These are phyloP conservation scores for Lacanobia wlatinum DNA, from an alignment of 2,888 invertebrate species.

Conservation along the genomic window DNA sequence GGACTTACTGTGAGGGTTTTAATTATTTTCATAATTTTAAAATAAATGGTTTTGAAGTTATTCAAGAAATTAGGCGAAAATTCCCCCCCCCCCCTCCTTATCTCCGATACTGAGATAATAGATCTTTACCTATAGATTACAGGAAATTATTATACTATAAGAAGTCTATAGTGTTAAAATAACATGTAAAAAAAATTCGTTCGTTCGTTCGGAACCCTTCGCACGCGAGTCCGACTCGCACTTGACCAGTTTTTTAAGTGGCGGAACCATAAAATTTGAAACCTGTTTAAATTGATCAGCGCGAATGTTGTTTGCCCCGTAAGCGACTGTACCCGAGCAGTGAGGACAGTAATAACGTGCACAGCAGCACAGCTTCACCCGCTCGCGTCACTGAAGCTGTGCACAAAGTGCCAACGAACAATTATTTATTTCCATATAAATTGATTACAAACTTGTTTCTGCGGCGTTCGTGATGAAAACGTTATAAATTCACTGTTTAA, in stretches of 20 bases:
- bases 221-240: too few relatives aligned
- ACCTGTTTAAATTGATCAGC: conserved; percentile 53
- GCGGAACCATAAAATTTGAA: conserved; percentile 57
- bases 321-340: conserved; percentile 9
- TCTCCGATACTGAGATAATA: too few relatives aligned
- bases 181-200: too few relatives aligned
- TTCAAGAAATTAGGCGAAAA: too few relatives aligned
- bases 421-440: conserved; percentile 42
- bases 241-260: conserved; percentile 63
- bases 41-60: too few relatives aligned
- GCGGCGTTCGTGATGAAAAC: conserved; percentile 17
- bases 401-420: neutral
- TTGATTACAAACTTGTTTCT: conserved; percentile 36
- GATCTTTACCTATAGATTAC: too few relatives aligned
- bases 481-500: conserved; percentile 41
- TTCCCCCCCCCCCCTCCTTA: too few relatives aligned
- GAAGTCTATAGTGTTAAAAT: too few relatives aligned
- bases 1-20: too few relatives aligned
- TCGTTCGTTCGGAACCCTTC: too few relatives aligned
- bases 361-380: conserved; percentile 19
- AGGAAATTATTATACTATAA: too few relatives aligned
- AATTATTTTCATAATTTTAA: too few relatives aligned
- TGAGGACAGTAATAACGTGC: conserved; percentile 13
- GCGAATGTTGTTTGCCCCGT: conserved; percentile 41
- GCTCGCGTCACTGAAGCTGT: conserved; percentile 14